Evolutionary conservation across 2,888 invertebrate species (phyloP), one percentile per base, ranked within the genome.

Genomic region (Hanleya hanleyi): DNA sequence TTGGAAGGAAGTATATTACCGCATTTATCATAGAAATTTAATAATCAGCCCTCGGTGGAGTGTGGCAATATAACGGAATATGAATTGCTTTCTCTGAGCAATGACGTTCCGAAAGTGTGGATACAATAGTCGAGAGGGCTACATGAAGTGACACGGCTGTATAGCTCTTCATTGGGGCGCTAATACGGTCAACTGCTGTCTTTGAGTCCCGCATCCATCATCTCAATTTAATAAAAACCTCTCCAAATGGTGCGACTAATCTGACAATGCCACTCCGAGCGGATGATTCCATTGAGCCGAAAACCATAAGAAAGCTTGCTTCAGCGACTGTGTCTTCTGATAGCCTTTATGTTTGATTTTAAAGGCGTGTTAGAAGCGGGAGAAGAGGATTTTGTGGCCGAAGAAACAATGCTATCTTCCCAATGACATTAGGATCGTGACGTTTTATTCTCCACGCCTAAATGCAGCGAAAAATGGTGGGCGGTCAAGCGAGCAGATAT

Each of bases 11-110:
- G 57, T 57, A 32, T 26, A 57, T 57, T 57, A 57, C 57, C 57
- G 57, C 57, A 57, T 57, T 57, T 57, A 57, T 57, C 57, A 57
- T 29, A 57, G 29, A 57, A 57, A 57, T 57, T 57, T 57, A 57
- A 57, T 57, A 57, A 57, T 57, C 57, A 32, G 26, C 29, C 32
- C 57, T 57, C 32, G 29, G 22, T 15, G 57, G 32, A 57, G 57
- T 57, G 57, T 57, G 57, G 57, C 57, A 57, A 26, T 57, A 29
- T 57, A 57, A 29, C 22, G 57, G 22, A 4, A 29, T 22, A 57
- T 29, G 57, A 57, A 57, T 57, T 15, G 57, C 32, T 29, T 32
- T 57, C 29, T 57, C 15, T 15, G 26, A 4, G 22, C 12, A 15
- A 29, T 57, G 57, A 57, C 57, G 57, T 57, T 15, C 29, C 22